Evolutionary conservation across 1,140 invertebrate species (phyloP), one percentile per base, ranked within the genome.

Genomic region (Eubasilissa regina): DNA sequence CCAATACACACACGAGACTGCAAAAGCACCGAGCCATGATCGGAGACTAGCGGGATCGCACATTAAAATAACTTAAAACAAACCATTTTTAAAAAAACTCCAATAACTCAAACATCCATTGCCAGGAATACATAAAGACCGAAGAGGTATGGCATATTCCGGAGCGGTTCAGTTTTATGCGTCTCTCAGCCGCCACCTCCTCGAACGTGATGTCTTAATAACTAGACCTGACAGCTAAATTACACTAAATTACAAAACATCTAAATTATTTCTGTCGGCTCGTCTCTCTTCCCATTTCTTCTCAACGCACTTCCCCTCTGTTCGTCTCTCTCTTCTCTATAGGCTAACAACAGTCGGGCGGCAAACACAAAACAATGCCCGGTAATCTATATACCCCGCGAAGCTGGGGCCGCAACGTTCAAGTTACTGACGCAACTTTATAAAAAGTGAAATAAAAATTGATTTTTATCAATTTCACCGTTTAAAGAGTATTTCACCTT

Each of bases 161-260:
- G 44, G 17, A 56, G 70, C 70, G 48, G 70, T 25, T 13, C 21
- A 51, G 19, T n/a, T 56, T 73, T 53, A 56, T 43, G 35, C 70
- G 9, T 53, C 70, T 56, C 48, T 13, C 64, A 10, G 17, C 25
- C 76, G 62, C 62, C 64, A 56, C 62, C 76, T 68, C 70, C 35
- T 74, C 78, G 81, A 66, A 72, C 81, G 83, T 83, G 83, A 83
- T 82, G 81, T 83, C 83, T 83, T 83, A 83, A 83, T 83, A 83
- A 83, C 83, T 81, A 79, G 83, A 80, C 81, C 81, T 82, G 83
- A 83, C 83, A 83, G 81, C 80, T 83, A 83, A 83, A 83, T 83
- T 83, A 83, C 81, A 83, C 83, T 83, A 83, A 83, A 82, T 83
- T 83, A 83, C 81, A 83, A 83, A 83, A 83, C 79, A 81, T 83